phyloP scores from a whole-genome alignment of 2,888 invertebrate genomes.

The Coelopa pilipes region DNA sequence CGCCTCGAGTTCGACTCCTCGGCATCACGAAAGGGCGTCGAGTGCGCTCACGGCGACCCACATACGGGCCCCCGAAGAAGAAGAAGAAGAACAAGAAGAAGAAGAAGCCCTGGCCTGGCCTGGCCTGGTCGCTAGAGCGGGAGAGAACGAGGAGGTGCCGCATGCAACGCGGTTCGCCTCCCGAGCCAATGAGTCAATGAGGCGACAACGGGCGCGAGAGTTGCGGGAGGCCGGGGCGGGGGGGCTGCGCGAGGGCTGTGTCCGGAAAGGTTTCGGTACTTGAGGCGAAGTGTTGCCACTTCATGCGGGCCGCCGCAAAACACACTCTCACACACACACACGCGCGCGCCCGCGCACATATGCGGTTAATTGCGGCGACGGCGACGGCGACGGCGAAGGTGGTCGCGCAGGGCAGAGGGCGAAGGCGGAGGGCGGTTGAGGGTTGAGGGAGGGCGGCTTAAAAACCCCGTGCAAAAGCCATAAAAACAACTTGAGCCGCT shows the following conservation, averaged over 20 bases:
- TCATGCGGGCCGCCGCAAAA: slow-evolving; percentile 43
- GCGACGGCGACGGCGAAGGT: slow-evolving; percentile 39
- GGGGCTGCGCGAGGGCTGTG: slow-evolving; percentile 6
- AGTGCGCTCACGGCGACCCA: slow-evolving; percentile 51
- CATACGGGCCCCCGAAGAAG: slow-evolving; percentile 23
- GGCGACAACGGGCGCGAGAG: slow-evolving; percentile 50
- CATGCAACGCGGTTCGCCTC: slow-evolving; percentile 16
- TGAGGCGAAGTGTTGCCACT: slow-evolving; percentile 27
- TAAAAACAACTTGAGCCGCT: slow-evolving; percentile 33
- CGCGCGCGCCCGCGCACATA: slow-evolving; percentile 46
- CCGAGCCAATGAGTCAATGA: slow-evolving; percentile 51
- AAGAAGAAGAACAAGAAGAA: neutral
- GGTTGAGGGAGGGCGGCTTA: neutral
- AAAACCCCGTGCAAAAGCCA: slow-evolving; percentile 20
- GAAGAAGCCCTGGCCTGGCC: neutral
- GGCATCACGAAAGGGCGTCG: slow-evolving; percentile 40
- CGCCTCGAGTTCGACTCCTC: slow-evolving; percentile 1
- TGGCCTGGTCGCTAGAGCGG: neutral
- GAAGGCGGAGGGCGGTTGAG: too few relatives aligned
- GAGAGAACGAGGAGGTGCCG: slow-evolving; percentile 15
- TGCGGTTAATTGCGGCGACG: slow-evolving; percentile 58
- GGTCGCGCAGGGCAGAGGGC: slow-evolving; percentile 10
- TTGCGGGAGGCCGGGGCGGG: neutral
- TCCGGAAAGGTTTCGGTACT: slow-evolving; percentile 5
- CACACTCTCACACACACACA: slow-evolving; percentile 10